Evolutionary conservation across 1,140 invertebrate genomes (phyloP), one percentile per base, ranked within the genome.

Genomic region (Caerostris extrusa): DNA sequence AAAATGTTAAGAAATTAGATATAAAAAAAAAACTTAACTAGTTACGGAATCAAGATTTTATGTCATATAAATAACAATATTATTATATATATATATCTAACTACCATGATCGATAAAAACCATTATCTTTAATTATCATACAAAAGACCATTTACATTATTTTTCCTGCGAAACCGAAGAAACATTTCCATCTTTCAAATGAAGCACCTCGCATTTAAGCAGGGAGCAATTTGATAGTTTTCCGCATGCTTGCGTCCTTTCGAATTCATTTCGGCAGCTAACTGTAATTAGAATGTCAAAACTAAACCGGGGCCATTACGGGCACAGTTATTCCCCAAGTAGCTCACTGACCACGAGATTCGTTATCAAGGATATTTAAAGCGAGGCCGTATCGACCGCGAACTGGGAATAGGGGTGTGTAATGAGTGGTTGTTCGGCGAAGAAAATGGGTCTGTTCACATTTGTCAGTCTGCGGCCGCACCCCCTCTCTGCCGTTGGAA

Each of bases 381-480:
- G 61, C 71, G 34, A 77, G 7, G 8, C 34, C 34, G 34, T 77
- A 77, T 77, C 71, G 71, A 77, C 71, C 71, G 50, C 34, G 3
- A 12, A 50, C 34, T 19, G 19, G 0, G 8, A 10, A 8, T 50
- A 77, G 34, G 71, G 71, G 34, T 53, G 71, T 53, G 71, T 77
- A 77, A 77, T 77, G 71, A 77, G 19, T 10, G 71, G 71, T 77
- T 77, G 71, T 77, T 77, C 34, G 34, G 61, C 34, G 71, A 77
- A 77, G 71, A 77, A 77, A 77, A 77, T 77, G 34, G 34, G 71
- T 50, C 71, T 53, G 34, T 34, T 50, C 71, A 12, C 71, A 77
- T 77, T 77, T 77, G 71, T 77, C 71, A 77, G 34, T 77, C 50
- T 12, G 50, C 34, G 71, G 71, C 34, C 71, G 71, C 71, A 77